These are phyloP conservation scores for Neosalanx taihuensis DNA, from an alignment of 2,797 vertebrate genomes.

Conservation along the genomic window DNA sequence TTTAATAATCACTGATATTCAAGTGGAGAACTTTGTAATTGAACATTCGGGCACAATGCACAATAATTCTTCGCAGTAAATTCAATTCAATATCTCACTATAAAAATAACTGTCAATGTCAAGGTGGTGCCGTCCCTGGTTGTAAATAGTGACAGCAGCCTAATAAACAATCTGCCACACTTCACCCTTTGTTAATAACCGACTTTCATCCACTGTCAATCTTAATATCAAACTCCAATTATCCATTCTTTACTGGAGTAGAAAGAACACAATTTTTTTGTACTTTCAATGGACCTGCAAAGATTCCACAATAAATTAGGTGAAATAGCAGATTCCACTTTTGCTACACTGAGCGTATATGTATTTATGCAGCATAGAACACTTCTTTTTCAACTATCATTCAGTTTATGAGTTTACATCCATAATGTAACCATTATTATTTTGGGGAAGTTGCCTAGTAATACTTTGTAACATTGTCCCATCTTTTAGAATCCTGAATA, in stretches of 20 bases:
- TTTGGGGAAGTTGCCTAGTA: background rate
- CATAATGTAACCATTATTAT: too few relatives aligned
- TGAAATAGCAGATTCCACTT: constrained; percentile 37
- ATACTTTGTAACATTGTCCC: background rate
- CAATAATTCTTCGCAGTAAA: constrained; percentile 39
- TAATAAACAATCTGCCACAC: constrained; percentile 78
- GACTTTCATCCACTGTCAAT: constrained; percentile 76
- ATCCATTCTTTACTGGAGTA: constrained; percentile 71
- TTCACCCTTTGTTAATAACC: constrained; percentile 76
- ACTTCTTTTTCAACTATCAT: too few relatives aligned
- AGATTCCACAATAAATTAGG: constrained; percentile 38
- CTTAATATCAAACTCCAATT: constrained; percentile 76
- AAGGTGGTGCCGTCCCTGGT: constrained; percentile 57
- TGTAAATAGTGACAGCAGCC: constrained; percentile 75
- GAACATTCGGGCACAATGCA: constrained; percentile 29
- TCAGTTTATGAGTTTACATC: too few relatives aligned
- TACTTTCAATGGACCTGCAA: constrained; percentile 54
- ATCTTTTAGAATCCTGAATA: background rate
- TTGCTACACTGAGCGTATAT: constrained; percentile 19
- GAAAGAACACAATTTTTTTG: constrained; percentile 69
- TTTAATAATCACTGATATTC: background rate
- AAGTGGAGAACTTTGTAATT: constrained; percentile 9
- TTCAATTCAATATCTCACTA: constrained; percentile 59
- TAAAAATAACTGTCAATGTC: constrained; percentile 71
- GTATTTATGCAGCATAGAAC: background rate